A percentile compares a stretch with the other conserved stretches of the same genome.
Evolutionary conservation across 2,797 vertebrate genomes (phyloP).

Genomic region (Macropus fuliginosus): DNA sequence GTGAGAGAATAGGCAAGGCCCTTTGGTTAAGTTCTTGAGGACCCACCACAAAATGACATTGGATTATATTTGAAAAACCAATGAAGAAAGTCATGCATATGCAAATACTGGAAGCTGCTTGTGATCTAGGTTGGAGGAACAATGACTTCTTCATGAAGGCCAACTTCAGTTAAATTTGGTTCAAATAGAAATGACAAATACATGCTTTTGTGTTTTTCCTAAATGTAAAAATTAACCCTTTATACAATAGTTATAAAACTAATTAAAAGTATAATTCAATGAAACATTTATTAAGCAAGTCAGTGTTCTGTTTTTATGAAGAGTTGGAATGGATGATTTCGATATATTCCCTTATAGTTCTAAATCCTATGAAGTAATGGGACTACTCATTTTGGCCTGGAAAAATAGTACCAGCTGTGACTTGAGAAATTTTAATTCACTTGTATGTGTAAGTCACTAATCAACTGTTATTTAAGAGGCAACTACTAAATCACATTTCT

Average conservation of each 20-base stretch:
- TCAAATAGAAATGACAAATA: background rate
- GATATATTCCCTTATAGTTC: background rate
- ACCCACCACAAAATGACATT: background rate
- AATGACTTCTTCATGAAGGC: background rate
- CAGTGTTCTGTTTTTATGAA: background rate
- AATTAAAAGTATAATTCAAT: background rate
- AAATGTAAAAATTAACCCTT: background rate
- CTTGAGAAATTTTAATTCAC: background rate
- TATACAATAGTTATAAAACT: background rate
- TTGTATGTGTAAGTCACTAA: background rate
- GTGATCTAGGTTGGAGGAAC: background rate
- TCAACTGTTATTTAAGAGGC: background rate
- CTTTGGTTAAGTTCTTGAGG: background rate
- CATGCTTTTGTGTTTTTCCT: background rate
- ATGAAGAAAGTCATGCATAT: background rate
- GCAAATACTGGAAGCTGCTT: background rate
- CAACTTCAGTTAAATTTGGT: background rate
- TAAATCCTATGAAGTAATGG: background rate
- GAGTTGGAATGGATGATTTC: background rate
- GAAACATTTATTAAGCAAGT: background rate
- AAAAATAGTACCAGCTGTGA: background rate
- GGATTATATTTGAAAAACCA: background rate
- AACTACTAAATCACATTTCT: background rate
- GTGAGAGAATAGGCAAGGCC: background rate
- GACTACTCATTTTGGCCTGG: background rate